Conservation (phyloP, 2,888 invertebrate species). For the Anorthoa munda region DNA sequence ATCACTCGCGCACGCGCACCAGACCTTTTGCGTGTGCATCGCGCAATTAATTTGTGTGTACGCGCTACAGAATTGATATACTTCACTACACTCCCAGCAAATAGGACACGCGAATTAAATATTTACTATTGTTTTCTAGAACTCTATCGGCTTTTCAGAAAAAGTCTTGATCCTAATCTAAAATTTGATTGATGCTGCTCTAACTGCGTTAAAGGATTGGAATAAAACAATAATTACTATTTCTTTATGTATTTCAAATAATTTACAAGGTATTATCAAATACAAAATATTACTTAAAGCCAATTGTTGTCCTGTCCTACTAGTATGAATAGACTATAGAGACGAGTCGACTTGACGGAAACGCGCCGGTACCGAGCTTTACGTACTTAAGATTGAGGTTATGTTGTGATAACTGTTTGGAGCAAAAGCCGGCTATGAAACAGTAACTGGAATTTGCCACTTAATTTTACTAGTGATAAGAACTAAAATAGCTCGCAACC, state of each 20-base stretch:
- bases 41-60: slow-evolving; percentile 77
- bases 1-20: slow-evolving; percentile 83
- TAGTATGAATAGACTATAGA: slow-evolving; percentile 69
- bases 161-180: slow-evolving; percentile 11
- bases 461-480: slow-evolving; percentile 80
- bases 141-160: slow-evolving; percentile 2
- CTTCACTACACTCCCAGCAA: slow-evolving; percentile 71
- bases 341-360: slow-evolving; percentile 69
- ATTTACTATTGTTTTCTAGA: slow-evolving; percentile 13
- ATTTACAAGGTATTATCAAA: slow-evolving; percentile 76
- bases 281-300: slow-evolving; percentile 79
- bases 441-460: slow-evolving; percentile 75
- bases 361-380: slow-evolving; percentile 83
- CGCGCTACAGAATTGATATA: slow-evolving; percentile 74
- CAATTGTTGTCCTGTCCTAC: slow-evolving; percentile 79
- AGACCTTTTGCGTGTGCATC: slow-evolving; percentile 82
- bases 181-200: slow-evolving; percentile 51
- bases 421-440: slow-evolving; percentile 82
- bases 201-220: slow-evolving; percentile 70
- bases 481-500: slow-evolving; percentile 81
- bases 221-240: slow-evolving; percentile 86
- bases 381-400: slow-evolving; percentile 88
- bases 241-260: slow-evolving; percentile 83
- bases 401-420: slow-evolving; percentile 89
- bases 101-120: slow-evolving; percentile 51